A percentile compares a stretch with the other conserved stretches of the same genome.
Evolutionary conservation across 2,113 vertebrate genomes (phyloP).

Genomic region (Romanogobio albipinnatus): DNA sequence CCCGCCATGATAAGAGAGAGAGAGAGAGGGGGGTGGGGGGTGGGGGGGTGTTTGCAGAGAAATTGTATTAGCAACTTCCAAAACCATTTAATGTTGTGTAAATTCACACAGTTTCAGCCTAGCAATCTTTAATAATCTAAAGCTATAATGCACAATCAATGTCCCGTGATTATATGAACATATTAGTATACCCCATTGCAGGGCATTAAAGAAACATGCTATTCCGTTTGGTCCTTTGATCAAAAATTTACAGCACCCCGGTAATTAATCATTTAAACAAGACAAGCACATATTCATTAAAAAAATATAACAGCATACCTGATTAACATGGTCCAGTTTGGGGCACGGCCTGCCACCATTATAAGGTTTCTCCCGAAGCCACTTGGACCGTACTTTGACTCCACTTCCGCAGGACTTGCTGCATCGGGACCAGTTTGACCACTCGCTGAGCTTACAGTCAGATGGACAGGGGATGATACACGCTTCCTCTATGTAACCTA

Average conservation of each 20-base stretch:
- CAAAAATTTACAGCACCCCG: constrained; percentile 28
- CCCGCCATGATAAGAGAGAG: constrained; percentile 17
- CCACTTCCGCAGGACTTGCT: constrained; percentile 98
- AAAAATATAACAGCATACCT: constrained; percentile 77
- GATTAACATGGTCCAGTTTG: constrained; percentile 95
- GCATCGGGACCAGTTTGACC: constrained; percentile 99
- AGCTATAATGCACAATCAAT: not conserved
- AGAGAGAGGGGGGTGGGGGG: not conserved
- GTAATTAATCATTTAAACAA: constrained; percentile 45
- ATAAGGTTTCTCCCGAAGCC: constrained; percentile 97
- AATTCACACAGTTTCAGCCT: not conserved
- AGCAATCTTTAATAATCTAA: not conserved
- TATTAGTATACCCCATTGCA: not conserved
- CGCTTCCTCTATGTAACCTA: constrained; percentile 97
- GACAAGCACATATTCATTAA: constrained; percentile 4
- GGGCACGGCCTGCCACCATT: constrained; percentile 96
- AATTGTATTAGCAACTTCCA: not conserved
- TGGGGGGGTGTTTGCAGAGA: not conserved
- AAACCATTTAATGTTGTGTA: not conserved
- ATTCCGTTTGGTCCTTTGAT: constrained; percentile 40
- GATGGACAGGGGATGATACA: constrained; percentile 97
- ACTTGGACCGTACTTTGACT: constrained; percentile 97
- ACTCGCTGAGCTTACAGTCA: constrained; percentile 97
- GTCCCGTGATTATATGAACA: not conserved
- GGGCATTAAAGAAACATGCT: constrained; percentile 23